phyloP scores from a whole-genome alignment of 64 coral and sea anemone species.

The Pocillopora damicornis region DNA sequence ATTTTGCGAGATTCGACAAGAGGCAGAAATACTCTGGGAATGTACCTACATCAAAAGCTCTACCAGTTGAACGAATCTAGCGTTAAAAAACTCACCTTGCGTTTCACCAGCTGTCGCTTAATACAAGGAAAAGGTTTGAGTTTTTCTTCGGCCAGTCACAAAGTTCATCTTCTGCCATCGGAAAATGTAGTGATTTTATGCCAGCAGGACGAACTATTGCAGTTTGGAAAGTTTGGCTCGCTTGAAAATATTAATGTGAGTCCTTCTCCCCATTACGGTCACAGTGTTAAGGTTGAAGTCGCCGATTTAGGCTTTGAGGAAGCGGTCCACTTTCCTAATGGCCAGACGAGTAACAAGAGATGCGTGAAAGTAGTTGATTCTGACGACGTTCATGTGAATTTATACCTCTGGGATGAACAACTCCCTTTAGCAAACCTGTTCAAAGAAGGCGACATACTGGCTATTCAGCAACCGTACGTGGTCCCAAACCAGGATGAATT shows the following conservation, averaged over 20 bases:
- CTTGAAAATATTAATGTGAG: conserved; percentile 50
- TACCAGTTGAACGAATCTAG: conserved; percentile 54
- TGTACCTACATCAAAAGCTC: conserved; percentile 97
- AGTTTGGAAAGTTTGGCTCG: conserved; percentile 38
- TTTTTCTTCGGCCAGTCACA: conserved; percentile 26
- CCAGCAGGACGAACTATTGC: background rate
- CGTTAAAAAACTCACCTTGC: conserved; percentile 56
- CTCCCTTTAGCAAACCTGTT: conserved; percentile 77
- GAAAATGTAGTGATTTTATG: conserved; percentile 77
- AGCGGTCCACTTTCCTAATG: conserved; percentile 82
- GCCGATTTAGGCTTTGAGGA: conserved; percentile 69
- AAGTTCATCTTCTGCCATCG: conserved; percentile 75
- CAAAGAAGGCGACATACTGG: conserved; percentile 79
- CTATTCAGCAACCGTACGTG: conserved; percentile 81
- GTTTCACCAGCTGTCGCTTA: conserved; percentile 82
- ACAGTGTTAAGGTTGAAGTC: conserved; percentile 68
- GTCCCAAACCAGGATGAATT: conserved; percentile 61
- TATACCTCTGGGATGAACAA: conserved; percentile 91
- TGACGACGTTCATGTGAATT: conserved; percentile 72
- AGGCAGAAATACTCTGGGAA: conserved; percentile 54
- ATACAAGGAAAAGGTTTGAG: conserved; percentile 40
- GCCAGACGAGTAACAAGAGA: conserved; percentile 71
- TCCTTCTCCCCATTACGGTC: conserved; percentile 55
- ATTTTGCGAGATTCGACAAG: conserved; percentile 50
- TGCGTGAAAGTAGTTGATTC: conserved; percentile 68